Conservation (phyloP, 1,140 invertebrate genomes). For the Frieseomelitta varia region DNA sequence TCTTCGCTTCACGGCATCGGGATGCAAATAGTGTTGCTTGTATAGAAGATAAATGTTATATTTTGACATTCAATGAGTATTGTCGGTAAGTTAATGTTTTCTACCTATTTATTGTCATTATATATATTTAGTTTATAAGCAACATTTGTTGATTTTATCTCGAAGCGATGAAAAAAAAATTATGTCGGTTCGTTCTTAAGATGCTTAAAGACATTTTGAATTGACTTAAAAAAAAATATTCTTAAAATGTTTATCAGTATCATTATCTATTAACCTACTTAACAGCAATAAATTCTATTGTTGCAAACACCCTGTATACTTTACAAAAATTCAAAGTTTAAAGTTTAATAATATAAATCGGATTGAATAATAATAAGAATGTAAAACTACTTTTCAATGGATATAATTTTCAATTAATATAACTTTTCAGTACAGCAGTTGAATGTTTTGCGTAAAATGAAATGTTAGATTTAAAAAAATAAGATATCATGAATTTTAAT, state of each 20-base stretch:
- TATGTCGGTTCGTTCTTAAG: neutral
- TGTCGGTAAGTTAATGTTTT: constrained; percentile 88
- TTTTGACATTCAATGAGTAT: constrained; percentile 98
- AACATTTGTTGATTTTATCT: neutral
- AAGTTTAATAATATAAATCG: neutral
- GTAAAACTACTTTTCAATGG: neutral
- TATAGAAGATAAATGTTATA: constrained; percentile 99
- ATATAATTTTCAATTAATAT: too few species aligned
- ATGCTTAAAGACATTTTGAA: neutral
- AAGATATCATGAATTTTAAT: constrained; percentile 10
- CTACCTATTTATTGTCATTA: neutral
- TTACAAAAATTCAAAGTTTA: neutral
- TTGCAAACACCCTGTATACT: neutral
- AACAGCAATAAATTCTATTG: neutral
- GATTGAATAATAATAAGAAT: too few species aligned
- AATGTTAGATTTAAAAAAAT: neutral
- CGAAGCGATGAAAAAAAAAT: neutral
- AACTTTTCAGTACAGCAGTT: neutral
- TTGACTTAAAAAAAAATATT: neutral
- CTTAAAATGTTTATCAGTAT: neutral
- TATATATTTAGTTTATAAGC: neutral
- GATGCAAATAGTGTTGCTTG: constrained; percentile 98
- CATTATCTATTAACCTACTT: neutral
- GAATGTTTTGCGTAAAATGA: neutral
- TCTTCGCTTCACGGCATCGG: constrained; percentile 96